Percentiles rank a stretch among this genome's conserved stretches.
These are phyloP conservation scores for Gracilinanus agilis DNA, from an alignment of 2,113 vertebrate species.

Conservation along the genomic window DNA sequence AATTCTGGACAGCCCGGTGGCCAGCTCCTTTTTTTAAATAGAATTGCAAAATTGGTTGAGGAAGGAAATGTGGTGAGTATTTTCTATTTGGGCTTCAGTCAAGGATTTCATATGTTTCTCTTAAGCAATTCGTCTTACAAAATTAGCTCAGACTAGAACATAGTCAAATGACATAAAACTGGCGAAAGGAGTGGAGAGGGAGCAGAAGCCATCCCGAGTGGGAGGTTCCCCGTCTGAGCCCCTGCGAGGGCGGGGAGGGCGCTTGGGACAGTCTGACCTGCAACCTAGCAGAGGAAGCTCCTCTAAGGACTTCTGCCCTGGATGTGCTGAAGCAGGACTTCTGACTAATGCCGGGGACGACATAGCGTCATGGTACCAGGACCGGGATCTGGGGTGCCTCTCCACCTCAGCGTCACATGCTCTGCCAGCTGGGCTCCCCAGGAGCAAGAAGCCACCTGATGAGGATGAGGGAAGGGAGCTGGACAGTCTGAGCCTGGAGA, in stretches of 20 bases:
- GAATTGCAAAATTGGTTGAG: conserved; percentile 79
- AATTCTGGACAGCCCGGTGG: conserved; percentile 76
- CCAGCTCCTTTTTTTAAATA: conserved; percentile 69
- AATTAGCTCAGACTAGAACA: conserved; percentile 77
- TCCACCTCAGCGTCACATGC: background rate
- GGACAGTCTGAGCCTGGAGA: background rate
- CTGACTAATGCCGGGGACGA: background rate
- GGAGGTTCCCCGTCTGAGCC: conserved; percentile 4
- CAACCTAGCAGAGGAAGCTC: background rate
- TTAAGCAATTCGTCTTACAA: conserved; percentile 81
- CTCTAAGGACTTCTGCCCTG: background rate
- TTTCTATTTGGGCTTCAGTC: conserved; percentile 80
- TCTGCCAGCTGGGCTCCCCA: background rate
- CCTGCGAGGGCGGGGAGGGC: background rate
- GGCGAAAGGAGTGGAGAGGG: conserved; percentile 42
- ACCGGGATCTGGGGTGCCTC: background rate
- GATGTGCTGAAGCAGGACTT: background rate
- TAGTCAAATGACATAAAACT: conserved; percentile 70
- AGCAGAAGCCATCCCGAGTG: background rate
- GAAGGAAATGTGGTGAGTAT: conserved; percentile 80
- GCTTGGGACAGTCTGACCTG: background rate
- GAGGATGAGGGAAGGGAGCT: background rate
- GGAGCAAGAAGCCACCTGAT: too few species aligned
- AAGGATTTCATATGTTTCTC: conserved; percentile 79
- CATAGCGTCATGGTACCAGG: background rate